Conservation (phyloP, 2,888 invertebrate species). For the Andrena trimmerana region DNA sequence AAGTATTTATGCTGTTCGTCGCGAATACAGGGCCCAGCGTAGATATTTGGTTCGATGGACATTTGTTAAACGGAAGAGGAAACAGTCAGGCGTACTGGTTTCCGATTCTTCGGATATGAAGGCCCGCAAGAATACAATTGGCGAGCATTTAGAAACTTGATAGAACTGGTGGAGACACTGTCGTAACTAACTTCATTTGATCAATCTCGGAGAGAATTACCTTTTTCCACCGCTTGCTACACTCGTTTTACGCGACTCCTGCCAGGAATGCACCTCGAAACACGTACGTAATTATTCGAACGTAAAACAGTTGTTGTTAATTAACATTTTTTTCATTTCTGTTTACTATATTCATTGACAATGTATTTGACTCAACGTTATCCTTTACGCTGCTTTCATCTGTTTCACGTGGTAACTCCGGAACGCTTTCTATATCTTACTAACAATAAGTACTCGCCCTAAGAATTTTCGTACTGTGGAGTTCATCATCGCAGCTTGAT, state of each 20-base stretch:
- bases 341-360: neutral
- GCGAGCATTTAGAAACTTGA: constrained; percentile 45
- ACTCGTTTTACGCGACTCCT: neutral
- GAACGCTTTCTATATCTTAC: neutral
- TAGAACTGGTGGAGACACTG: constrained; percentile 21
- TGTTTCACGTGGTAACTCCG: neutral
- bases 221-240: constrained; percentile 6
- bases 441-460: neutral
- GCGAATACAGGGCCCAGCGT: neutral
- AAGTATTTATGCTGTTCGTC: too few relatives aligned
- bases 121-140: constrained; percentile 5
- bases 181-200: constrained; percentile 39
- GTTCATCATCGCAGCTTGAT: neutral
- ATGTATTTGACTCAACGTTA: neutral
- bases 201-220: too few relatives aligned
- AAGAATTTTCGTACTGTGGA: neutral
- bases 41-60: neutral
- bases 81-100: constrained; percentile 10
- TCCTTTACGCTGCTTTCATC: neutral
- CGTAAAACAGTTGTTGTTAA: neutral
- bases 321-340: neutral
- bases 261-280: neutral
- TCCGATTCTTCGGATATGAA: constrained; percentile 8
- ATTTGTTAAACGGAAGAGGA: neutral
- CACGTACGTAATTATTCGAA: neutral